Percentiles rank a stretch among this genome's conserved stretches.
These are phyloP conservation scores for Flexamia atlantica DNA, from an alignment of 2,888 invertebrate species.

Conservation along the genomic window DNA sequence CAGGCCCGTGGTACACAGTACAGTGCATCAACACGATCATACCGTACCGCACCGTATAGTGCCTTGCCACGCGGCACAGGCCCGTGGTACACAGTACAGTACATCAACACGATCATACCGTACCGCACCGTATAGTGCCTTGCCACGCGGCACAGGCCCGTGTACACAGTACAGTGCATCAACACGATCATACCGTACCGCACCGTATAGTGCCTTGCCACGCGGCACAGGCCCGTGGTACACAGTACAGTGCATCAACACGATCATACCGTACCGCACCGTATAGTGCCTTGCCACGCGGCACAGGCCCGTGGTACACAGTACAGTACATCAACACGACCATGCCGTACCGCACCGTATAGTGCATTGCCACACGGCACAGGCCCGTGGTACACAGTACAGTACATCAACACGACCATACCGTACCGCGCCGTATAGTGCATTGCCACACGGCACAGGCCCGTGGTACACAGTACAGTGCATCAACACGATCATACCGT, in stretches of 20 bases:
- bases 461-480: too few relatives aligned
- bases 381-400: not conserved
- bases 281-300: not conserved
- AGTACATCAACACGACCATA: conserved; percentile 2
- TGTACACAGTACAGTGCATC: not conserved
- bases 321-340: not conserved
- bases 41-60: conserved; percentile 3
- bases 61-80: not conserved
- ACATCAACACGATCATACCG: not conserved
- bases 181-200: not conserved
- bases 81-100: too few relatives aligned
- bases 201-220: not conserved
- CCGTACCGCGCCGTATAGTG: not conserved
- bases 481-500: not conserved
- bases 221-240: too few relatives aligned
- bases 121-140: not conserved
- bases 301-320: not conserved
- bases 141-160: not conserved
- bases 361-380: not conserved
- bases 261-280: not conserved
- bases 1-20: too few relatives aligned
- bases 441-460: not conserved
- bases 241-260: not conserved
- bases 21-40: not conserved
- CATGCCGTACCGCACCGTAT: not conserved